Evolutionary conservation across 2,797 vertebrate genomes (phyloP), one percentile per base, ranked within the genome.

Genomic region (Peromyscus eremicus): DNA sequence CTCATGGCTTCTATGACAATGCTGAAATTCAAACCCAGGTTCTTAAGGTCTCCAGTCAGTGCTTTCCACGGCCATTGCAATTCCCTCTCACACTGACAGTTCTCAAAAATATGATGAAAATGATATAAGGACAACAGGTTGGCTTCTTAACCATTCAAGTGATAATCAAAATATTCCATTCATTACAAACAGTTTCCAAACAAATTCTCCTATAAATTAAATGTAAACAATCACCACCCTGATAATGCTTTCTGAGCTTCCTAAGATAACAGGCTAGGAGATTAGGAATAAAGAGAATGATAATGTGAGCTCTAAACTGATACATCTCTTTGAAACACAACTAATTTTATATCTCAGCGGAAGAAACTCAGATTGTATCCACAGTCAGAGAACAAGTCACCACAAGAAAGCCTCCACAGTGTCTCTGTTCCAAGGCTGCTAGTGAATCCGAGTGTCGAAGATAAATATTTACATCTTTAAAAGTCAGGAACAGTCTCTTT

Each of bases 161-260:
- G 29, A 14, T 11, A 16, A 2, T n/a, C 6, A 17, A 57, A 71
- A 19, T 2, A 85, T 64, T 70, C 40, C 21, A 29, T 4, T 23
- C 29, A 52, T 75, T 92, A 80, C 57, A 81, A 79, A 95, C 8
- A 27, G 29, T 96, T 92, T 64, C 4, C 89, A 94, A 95, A 86
- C 6, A 57, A 25, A 0, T 21, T 91, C 2, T 93, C 66, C 37
- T 75, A 8, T 49, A 68, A 71, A 29, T 70, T 88, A 82, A 89
- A 95, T 37, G 62, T 9, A 71, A 76, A 40, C 17, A 89, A 62
- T 27, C 34, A 73, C 3, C 66, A 37, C 57, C 77, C 25, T 88
- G 66, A 79, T 49, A 92, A 71, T 62, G 62, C 12, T 0, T 6
- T 11, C 8, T 17, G 1, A 7, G 8, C 66, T 92, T 80, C 55